These are phyloP conservation scores for Tinamus guttatus DNA, from an alignment of 2,113 vertebrate species.

Conservation along the genomic window DNA sequence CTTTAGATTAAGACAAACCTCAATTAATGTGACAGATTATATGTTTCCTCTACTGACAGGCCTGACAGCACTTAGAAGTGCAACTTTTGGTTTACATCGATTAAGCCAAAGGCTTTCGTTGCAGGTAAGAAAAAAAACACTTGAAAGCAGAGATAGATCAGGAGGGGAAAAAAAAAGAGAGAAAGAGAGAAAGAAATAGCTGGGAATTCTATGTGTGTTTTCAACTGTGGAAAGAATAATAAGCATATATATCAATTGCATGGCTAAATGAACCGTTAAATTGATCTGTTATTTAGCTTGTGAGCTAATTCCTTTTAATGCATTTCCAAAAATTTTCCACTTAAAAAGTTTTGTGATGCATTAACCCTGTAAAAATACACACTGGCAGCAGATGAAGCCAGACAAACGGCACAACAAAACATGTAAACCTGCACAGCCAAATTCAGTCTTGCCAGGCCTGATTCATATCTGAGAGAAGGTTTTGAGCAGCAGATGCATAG, in stretches of 20 bases:
- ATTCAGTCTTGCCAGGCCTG: background rate
- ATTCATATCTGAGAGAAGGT: background rate
- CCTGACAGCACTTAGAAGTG: slow-evolving; percentile 25
- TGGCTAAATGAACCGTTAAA: background rate
- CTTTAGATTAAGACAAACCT: slow-evolving; percentile 65
- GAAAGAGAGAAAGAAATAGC: background rate
- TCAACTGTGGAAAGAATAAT: background rate
- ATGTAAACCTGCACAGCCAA: background rate
- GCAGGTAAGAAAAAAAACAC: slow-evolving; percentile 23
- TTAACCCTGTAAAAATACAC: background rate
- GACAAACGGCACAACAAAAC: background rate
- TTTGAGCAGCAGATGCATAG: background rate
- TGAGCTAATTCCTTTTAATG: background rate
- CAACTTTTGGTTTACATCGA: slow-evolving; percentile 29
- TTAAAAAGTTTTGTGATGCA: background rate
- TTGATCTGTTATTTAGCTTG: background rate
- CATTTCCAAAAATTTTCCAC: background rate
- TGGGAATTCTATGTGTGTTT: background rate
- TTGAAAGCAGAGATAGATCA: background rate
- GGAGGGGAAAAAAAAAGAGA: background rate
- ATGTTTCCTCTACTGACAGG: slow-evolving; percentile 5
- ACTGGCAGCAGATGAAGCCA: background rate
- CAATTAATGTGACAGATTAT: slow-evolving; percentile 39
- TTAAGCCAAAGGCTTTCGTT: slow-evolving; percentile 2
- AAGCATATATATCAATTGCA: background rate